Conservation (phyloP, 2,113 vertebrate species). For the Crypturellus undulatus region DNA sequence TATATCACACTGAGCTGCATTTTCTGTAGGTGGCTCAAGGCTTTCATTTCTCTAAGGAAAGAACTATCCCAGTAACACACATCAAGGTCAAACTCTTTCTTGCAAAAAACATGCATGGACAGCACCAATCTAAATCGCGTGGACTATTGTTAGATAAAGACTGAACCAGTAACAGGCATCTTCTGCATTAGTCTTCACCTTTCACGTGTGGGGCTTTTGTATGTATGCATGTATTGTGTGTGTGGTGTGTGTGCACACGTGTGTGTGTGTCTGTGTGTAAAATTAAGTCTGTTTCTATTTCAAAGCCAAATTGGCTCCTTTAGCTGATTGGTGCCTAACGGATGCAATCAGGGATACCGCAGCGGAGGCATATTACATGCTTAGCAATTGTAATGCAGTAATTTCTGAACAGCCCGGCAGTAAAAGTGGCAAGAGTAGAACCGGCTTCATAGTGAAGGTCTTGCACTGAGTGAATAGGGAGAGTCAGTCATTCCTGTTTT, state of each 20-base stretch:
- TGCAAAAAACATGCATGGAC: not conserved
- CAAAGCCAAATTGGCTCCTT: not conserved
- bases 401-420: not conserved
- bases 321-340: constrained; percentile 8
- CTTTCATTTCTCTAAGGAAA: not conserved
- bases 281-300: not conserved
- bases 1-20: not conserved
- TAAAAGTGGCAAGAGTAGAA: not conserved
- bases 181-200: not conserved
- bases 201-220: not conserved
- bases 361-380: not conserved
- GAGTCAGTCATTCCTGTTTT: not conserved
- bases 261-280: too few species aligned
- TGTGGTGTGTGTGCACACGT: too few species aligned
- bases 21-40: not conserved
- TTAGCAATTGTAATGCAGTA: not conserved
- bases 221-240: too few species aligned
- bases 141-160: not conserved
- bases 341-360: constrained; percentile 20
- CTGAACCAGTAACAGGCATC: not conserved
- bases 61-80: not conserved
- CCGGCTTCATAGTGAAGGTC: not conserved
- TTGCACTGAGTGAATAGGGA: not conserved
- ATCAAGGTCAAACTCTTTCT: not conserved
- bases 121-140: not conserved